Evolutionary conservation across 1,140 invertebrate species (phyloP).

Genomic region (Pteromalus puparum): DNA sequence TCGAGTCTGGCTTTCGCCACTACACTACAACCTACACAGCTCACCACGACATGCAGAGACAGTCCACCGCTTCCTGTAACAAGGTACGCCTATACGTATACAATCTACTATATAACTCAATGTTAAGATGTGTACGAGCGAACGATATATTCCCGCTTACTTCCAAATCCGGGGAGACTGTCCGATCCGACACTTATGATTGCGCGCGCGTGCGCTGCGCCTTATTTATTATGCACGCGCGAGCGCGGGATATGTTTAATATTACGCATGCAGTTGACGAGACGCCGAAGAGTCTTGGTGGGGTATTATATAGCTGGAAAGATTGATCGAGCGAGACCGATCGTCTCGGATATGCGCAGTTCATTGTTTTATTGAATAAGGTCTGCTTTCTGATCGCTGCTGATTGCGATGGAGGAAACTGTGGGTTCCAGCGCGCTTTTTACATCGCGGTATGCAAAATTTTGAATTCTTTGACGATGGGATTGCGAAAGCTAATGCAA

Average conservation of each 20-base stretch:
- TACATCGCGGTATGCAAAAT: background rate
- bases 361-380: conserved; percentile 21
- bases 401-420: no score
- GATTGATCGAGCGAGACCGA: conserved; percentile 15
- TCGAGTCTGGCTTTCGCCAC: background rate
- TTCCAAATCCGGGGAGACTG: conserved; percentile 52
- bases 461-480: background rate
- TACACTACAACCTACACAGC: background rate
- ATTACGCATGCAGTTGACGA: conserved; percentile 13
- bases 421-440: background rate
- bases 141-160: conserved; percentile 28
- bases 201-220: conserved; percentile 25
- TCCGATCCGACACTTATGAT: conserved; percentile 24
- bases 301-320: background rate
- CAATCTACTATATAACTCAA: background rate
- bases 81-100: background rate
- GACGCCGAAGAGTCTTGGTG: background rate
- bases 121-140: background rate
- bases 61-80: background rate
- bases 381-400: background rate
- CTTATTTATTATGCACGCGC: conserved; percentile 40
- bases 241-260: conserved; percentile 8
- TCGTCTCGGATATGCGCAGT: background rate
- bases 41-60: background rate
- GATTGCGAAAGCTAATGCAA: background rate